Evolutionary conservation across 2,113 vertebrate species (phyloP).

Genomic region (Phocoena phocoena): DNA sequence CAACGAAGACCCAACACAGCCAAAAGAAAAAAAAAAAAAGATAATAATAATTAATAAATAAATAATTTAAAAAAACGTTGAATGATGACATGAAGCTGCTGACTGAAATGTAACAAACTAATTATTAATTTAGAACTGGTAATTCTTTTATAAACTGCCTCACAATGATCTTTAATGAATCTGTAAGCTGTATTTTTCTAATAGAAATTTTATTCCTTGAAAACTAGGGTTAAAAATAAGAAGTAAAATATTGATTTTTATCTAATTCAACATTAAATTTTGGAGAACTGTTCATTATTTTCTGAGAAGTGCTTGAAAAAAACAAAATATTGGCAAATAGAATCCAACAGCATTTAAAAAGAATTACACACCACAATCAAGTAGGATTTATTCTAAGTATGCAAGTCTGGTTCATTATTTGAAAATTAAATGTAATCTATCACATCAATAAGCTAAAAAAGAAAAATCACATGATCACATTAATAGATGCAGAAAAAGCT

Average conservation of each 20-base stretch:
- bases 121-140: background rate
- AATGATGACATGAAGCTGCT: background rate
- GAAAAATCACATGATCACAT: background rate
- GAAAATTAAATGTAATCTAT: background rate
- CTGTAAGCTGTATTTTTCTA: background rate
- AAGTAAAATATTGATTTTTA: background rate
- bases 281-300: background rate
- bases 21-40: too few relatives aligned
- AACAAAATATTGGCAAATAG: background rate
- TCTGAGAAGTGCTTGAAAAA: constrained; percentile 11
- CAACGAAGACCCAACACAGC: too few relatives aligned
- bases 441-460: background rate
- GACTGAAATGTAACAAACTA: background rate
- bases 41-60: too few relatives aligned
- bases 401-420: background rate
- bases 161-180: background rate
- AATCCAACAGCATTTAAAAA: background rate
- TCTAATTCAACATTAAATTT: background rate
- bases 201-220: constrained; percentile 4
- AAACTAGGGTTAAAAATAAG: background rate
- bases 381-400: background rate
- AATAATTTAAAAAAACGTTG: background rate
- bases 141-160: background rate
- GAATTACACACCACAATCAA: background rate
- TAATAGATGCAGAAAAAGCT: too few relatives aligned